These are phyloP conservation scores for Caenorhabditis uteleia DNA, from an alignment of 2,888 invertebrate genomes.

Conservation along the genomic window DNA sequence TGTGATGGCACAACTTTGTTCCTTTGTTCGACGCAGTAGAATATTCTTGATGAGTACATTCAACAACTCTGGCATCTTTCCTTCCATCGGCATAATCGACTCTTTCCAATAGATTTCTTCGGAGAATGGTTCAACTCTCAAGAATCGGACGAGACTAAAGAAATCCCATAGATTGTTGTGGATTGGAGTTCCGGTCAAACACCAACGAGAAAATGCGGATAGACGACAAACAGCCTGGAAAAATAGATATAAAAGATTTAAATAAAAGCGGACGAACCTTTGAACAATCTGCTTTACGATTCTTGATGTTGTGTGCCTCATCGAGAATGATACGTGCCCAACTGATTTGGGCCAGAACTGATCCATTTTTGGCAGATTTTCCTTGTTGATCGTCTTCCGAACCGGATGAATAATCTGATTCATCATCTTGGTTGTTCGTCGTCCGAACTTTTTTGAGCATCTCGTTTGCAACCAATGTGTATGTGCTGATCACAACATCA, in stretches of 20 bases:
- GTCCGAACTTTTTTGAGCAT: constrained; percentile 58
- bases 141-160: constrained; percentile 76
- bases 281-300: constrained; percentile 74
- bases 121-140: constrained; percentile 86
- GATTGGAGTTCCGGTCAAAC: constrained; percentile 87
- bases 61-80: constrained; percentile 75
- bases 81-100: constrained; percentile 78
- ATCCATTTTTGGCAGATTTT: constrained; percentile 34
- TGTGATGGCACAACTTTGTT: constrained; percentile 73
- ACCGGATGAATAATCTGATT: constrained; percentile 15
- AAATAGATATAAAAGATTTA: no score
- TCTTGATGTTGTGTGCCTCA: constrained; percentile 90
- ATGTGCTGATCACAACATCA: constrained; percentile 89
- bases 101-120: constrained; percentile 88
- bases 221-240: constrained; percentile 80
- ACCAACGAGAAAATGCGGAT: constrained; percentile 79
- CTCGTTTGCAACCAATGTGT: constrained; percentile 76
- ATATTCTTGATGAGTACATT: constrained; percentile 84
- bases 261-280: no score
- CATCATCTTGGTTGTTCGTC: constrained; percentile 19
- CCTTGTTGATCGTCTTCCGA: constrained; percentile 14
- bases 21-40: constrained; percentile 86
- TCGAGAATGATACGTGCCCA: constrained; percentile 90
- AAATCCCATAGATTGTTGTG: constrained; percentile 86
- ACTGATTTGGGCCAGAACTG: constrained; percentile 75